A percentile compares a stretch with the other conserved stretches of the same genome.
Conservation (phyloP, 2,797 vertebrate species). For the Coregonus ussuriensis region DNA sequence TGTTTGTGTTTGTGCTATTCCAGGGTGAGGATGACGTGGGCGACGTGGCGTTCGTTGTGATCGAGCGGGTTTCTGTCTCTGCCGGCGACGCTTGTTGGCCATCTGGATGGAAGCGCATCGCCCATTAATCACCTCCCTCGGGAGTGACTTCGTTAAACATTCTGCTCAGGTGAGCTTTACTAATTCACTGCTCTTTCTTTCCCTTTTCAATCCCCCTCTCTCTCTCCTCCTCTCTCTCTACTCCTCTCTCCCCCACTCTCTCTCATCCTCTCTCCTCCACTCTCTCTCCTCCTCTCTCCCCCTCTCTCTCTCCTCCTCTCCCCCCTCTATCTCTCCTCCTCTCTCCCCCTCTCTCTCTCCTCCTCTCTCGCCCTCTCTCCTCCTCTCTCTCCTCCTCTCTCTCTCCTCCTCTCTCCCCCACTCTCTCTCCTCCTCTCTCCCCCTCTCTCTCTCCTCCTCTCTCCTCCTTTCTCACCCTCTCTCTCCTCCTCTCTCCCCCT, state of each 20-base stretch:
- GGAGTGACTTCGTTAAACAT: constrained; percentile 22
- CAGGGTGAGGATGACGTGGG: not conserved
- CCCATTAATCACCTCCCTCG: constrained; percentile 26
- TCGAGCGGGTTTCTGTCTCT: not conserved
- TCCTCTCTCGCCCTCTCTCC: constrained; percentile 4
- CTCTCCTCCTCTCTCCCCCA: not conserved
- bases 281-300: not conserved
- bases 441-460: not conserved
- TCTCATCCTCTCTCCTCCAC: not conserved
- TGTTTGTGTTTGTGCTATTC: not conserved
- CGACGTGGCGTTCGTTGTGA: not conserved
- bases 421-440: not conserved
- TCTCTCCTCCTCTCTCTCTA: not conserved
- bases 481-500: not conserved
- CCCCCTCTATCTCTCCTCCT: not conserved
- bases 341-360: not conserved
- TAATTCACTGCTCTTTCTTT: constrained; percentile 6
- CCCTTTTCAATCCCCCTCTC: not conserved
- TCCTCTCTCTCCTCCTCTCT: not conserved
- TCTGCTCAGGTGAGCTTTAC: not conserved
- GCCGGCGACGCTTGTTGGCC: constrained; percentile 9
- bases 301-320: not conserved
- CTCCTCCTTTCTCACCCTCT: not conserved
- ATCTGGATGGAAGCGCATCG: constrained; percentile 15
- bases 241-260: not conserved